Conservation (phyloP, 2,888 invertebrate species). For the Agrotis clavis region DNA sequence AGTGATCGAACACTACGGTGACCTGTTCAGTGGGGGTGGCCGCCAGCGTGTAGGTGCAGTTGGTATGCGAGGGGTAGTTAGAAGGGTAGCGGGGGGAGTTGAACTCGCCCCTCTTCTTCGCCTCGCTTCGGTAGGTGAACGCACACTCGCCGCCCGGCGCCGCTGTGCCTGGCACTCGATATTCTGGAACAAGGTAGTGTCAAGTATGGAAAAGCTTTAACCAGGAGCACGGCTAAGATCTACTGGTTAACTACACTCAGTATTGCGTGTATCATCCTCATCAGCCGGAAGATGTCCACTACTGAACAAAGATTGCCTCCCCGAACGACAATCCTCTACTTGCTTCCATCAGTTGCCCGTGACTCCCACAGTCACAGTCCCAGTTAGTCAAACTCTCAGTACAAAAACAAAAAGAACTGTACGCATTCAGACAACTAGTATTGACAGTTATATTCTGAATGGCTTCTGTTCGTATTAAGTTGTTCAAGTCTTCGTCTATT, state of each 20-base stretch:
- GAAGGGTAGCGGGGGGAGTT: slow-evolving; percentile 99
- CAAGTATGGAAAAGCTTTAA: background rate
- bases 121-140: slow-evolving; percentile 97
- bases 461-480: background rate
- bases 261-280: no score
- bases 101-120: slow-evolving; percentile 97
- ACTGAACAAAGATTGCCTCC: no score
- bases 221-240: no score
- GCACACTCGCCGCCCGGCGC: slow-evolving; percentile 97
- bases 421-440: background rate
- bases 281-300: no score
- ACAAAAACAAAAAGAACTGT: background rate
- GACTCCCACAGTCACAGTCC: no score
- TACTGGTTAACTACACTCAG: no score
- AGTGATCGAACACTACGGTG: slow-evolving; percentile 97
- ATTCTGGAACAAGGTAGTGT: slow-evolving; percentile 91
- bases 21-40: slow-evolving; percentile 97
- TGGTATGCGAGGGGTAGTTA: slow-evolving; percentile 98
- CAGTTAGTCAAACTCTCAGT: background rate
- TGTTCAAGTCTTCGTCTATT: background rate
- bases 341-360: no score
- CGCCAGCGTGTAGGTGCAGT: slow-evolving; percentile 97
- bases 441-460: background rate
- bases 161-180: slow-evolving; percentile 98
- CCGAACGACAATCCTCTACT: no score